Conservation (phyloP, 1,140 invertebrate genomes). For the Drosophila ananassae region DNA sequence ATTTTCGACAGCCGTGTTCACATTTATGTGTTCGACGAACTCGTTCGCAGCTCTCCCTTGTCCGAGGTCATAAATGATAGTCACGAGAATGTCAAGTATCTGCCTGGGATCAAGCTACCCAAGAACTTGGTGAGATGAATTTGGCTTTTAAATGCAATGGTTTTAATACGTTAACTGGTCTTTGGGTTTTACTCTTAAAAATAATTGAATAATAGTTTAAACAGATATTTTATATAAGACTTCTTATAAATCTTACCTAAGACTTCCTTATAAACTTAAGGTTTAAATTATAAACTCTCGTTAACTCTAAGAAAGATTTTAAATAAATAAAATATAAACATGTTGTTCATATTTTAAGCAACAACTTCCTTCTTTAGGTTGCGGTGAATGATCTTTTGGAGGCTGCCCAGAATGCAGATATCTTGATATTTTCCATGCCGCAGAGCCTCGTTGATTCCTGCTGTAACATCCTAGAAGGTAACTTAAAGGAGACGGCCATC, state of each 20-base stretch:
- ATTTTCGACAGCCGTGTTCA: slow-evolving; percentile 51
- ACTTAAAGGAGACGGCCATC: slow-evolving; percentile 94
- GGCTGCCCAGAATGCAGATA: slow-evolving; percentile 95
- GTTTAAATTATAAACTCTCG: too few relatives aligned
- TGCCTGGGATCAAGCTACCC: slow-evolving; percentile 60
- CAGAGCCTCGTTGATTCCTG: slow-evolving; percentile 96
- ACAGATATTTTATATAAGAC: too few relatives aligned
- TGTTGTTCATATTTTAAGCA: not conserved
- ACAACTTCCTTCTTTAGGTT: slow-evolving; percentile 86
- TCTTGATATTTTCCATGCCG: slow-evolving; percentile 98
- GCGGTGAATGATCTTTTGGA: slow-evolving; percentile 96
- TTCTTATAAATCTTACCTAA: too few relatives aligned
- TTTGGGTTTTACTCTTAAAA: not conserved
- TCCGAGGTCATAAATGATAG: slow-evolving; percentile 61
- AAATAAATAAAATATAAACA: not conserved
- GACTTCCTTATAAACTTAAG: too few relatives aligned
- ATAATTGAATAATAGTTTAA: too few relatives aligned
- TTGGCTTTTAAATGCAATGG: not conserved
- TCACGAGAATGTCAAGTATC: slow-evolving; percentile 69
- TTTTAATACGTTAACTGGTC: not conserved
- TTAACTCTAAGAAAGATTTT: not conserved
- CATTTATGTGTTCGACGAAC: slow-evolving; percentile 65
- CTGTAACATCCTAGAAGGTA: slow-evolving; percentile 92
- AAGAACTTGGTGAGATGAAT: slow-evolving; percentile 51
- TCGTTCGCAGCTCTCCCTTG: slow-evolving; percentile 35